A percentile compares a stretch with the other conserved stretches of the same genome.
Evolutionary conservation across 2,113 vertebrate genomes (phyloP).

Genomic region (Forbesichthys agassizii): DNA sequence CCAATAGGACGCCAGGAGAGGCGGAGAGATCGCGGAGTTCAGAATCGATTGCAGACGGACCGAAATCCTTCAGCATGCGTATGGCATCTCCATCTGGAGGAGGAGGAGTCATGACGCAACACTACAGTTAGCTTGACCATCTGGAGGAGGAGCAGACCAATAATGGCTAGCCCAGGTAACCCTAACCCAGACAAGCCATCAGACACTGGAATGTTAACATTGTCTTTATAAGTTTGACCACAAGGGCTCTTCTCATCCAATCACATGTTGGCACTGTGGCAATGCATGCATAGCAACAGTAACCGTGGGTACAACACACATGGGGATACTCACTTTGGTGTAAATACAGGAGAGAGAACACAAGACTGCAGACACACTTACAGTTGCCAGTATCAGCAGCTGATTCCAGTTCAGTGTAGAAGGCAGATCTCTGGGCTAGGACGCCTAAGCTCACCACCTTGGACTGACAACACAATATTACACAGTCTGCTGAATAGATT

Average conservation of each 20-base stretch:
- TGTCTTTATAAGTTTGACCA: not conserved
- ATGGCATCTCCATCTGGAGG: slow-evolving; percentile 77
- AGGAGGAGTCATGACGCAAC: not conserved
- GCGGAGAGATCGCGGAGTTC: slow-evolving; percentile 84
- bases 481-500: not conserved
- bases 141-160: not conserved
- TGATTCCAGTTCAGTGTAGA: slow-evolving; percentile 82
- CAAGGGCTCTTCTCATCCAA: no score
- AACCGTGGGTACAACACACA: not conserved
- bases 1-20: slow-evolving; percentile 75
- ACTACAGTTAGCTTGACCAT: not conserved
- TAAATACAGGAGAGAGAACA: not conserved
- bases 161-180: not conserved
- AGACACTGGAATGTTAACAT: no score
- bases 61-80: slow-evolving; percentile 80
- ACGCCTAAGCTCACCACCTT: slow-evolving; percentile 84
- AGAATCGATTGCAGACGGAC: slow-evolving; percentile 83
- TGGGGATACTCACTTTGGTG: not conserved
- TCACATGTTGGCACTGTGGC: not conserved
- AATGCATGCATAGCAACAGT: not conserved
- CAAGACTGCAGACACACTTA: slow-evolving; percentile 71
- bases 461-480: slow-evolving; percentile 77
- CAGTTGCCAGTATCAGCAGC: slow-evolving; percentile 57
- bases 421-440: slow-evolving; percentile 85
- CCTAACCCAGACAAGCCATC: not conserved